A percentile compares a stretch with the other conserved stretches of the same genome.
Conservation (phyloP, 2,797 vertebrate species). For the Microctenopoma stevenorrisi region DNA sequence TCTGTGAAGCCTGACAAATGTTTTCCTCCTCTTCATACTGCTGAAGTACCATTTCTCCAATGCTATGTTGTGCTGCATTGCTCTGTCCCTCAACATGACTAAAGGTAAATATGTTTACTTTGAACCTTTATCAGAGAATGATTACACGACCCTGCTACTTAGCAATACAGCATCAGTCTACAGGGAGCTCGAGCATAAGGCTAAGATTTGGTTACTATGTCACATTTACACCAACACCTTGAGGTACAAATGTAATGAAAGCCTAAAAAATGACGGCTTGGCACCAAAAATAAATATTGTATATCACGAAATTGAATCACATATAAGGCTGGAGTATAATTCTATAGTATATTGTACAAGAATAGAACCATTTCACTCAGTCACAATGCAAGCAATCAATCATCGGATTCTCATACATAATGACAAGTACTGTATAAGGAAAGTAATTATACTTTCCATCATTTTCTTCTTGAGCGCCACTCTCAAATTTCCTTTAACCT, state of each 20-base stretch:
- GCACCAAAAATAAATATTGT: slow-evolving; percentile 30
- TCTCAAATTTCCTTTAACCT: slow-evolving; percentile 9
- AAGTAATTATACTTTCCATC: slow-evolving; percentile 9
- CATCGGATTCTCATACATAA: slow-evolving; percentile 23
- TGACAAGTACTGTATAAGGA: not conserved
- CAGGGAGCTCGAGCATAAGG: slow-evolving; percentile 13
- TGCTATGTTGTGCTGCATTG: slow-evolving; percentile 1
- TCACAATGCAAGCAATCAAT: slow-evolving; percentile 12
- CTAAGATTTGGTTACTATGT: slow-evolving; percentile 19
- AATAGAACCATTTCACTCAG: not conserved
- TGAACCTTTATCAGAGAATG: slow-evolving; percentile 20
- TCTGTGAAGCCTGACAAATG: slow-evolving; percentile 2
- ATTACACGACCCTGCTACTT: slow-evolving; percentile 17
- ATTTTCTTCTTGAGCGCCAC: slow-evolving; percentile 13
- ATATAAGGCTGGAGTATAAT: not conserved
- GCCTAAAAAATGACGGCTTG: slow-evolving; percentile 26
- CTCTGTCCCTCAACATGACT: slow-evolving; percentile 2
- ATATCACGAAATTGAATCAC: slow-evolving; percentile 2
- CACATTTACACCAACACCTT: slow-evolving; percentile 26
- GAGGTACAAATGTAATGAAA: slow-evolving; percentile 55
- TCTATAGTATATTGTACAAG: not conserved
- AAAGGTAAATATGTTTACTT: slow-evolving; percentile 21
- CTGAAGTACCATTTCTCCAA: slow-evolving; percentile 16
- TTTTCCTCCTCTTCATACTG: slow-evolving; percentile 9
- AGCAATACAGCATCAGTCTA: slow-evolving; percentile 32